phyloP scores from a whole-genome alignment of 1,140 invertebrate species.

The Cylas formicarius region DNA sequence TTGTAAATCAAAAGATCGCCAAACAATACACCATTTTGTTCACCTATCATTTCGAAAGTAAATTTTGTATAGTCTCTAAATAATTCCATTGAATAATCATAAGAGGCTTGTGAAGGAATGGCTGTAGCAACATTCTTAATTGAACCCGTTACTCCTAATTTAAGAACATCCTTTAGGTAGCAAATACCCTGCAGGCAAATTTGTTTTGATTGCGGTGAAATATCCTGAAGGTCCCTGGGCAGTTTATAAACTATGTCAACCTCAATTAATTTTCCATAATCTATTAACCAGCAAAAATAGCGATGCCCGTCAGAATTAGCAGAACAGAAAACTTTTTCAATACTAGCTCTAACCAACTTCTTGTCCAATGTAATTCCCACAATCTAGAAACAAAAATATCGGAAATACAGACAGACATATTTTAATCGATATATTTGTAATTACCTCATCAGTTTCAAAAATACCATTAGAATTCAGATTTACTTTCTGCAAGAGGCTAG shows the following conservation, averaged over 20 bases:
- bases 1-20: conserved; percentile 24
- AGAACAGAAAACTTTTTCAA: conserved; percentile 9
- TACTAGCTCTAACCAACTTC: conserved; percentile 14
- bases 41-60: conserved; percentile 9
- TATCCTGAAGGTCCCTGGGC: conserved; percentile 10
- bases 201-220: conserved; percentile 11
- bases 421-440: not conserved
- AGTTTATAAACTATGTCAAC: conserved; percentile 17
- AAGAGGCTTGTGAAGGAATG: conserved; percentile 5
- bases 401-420: not conserved
- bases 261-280: conserved; percentile 20
- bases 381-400: conserved; percentile 17
- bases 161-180: conserved; percentile 19
- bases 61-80: conserved; percentile 11
- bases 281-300: conserved; percentile 25
- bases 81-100: conserved; percentile 11
- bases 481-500: conserved; percentile 4
- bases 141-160: conserved; percentile 6
- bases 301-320: not conserved
- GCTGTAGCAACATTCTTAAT: conserved; percentile 7
- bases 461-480: not conserved
- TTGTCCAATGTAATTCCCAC: conserved; percentile 10
- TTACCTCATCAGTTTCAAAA: conserved; percentile 16
- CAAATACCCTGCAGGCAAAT: conserved; percentile 21
- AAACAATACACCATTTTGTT: conserved; percentile 17